A percentile compares a stretch with the other conserved stretches of the same genome.
Conservation (phyloP, 2,888 invertebrate genomes). For the Tenthredo amoena region DNA sequence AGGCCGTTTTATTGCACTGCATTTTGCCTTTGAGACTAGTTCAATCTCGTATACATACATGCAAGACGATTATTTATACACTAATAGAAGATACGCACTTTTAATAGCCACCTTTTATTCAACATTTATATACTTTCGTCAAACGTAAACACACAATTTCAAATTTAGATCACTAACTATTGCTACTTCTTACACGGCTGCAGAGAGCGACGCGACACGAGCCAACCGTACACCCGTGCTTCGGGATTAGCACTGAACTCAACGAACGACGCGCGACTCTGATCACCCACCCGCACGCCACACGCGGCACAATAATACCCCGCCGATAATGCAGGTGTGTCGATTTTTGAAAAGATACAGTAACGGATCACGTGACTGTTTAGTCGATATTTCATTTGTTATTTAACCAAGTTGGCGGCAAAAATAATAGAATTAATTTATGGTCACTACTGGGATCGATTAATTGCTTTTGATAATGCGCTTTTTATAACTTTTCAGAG, state of each 20-base stretch:
- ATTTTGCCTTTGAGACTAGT: background rate
- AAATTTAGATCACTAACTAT: background rate
- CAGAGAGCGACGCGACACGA: constrained; percentile 39
- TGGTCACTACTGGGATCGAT: background rate
- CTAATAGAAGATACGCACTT: background rate
- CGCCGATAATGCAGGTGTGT: constrained; percentile 18
- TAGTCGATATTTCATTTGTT: background rate
- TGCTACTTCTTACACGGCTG: background rate
- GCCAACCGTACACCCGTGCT: constrained; percentile 65
- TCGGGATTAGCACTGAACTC: constrained; percentile 70
- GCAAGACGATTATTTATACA: background rate
- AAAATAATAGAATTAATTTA: background rate
- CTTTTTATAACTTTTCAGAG: background rate
- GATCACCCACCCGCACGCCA: constrained; percentile 4
- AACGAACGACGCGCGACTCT: background rate
- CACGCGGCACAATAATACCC: background rate
- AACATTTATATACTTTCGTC: background rate
- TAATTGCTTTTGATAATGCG: background rate
- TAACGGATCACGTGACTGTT: background rate
- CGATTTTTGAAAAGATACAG: background rate
- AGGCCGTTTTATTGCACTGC: background rate
- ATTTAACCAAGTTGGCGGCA: background rate
- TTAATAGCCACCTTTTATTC: background rate
- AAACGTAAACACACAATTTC: background rate
- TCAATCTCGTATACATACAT: background rate